Evolutionary conservation across 2,888 invertebrate species (phyloP).

Genomic region (Acronicta alni): DNA sequence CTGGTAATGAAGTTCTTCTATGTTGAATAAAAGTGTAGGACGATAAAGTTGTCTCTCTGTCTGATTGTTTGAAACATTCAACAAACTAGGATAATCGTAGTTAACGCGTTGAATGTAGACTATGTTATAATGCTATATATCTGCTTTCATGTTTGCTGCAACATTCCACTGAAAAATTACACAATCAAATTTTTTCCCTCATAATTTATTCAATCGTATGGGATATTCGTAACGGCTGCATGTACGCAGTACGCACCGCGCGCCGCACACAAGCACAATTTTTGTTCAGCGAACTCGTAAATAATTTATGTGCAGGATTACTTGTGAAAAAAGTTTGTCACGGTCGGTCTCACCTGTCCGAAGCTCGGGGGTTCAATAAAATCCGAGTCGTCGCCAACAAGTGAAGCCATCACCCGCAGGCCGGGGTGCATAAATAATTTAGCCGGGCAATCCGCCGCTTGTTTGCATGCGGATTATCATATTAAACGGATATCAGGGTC

Average conservation of each 20-base stretch:
- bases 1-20: conserved; percentile 16
- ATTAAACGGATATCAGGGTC: conserved; percentile 88
- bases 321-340: conserved; percentile 66
- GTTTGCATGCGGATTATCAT: conserved; percentile 89
- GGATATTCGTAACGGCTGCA: conserved; percentile 23
- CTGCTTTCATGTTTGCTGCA: too few species aligned
- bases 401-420: conserved; percentile 82
- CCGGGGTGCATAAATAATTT: conserved; percentile 88
- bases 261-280: conserved; percentile 33
- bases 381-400: conserved; percentile 74
- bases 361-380: conserved; percentile 78
- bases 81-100: too few species aligned
- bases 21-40: not conserved
- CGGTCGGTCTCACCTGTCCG: conserved; percentile 68
- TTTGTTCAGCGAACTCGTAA: conserved; percentile 55
- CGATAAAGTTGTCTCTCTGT: too few species aligned
- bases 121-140: too few species aligned
- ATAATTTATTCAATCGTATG: conserved; percentile 52
- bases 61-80: too few species aligned
- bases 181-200: conserved; percentile 45
- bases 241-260: conserved; percentile 22
- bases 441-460: conserved; percentile 85
- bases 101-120: too few species aligned
- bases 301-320: conserved; percentile 69
- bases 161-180: conserved; percentile 30